These are phyloP conservation scores for Zosterops pallidus DNA, from an alignment of 2,113 vertebrate species.

Conservation along the genomic window DNA sequence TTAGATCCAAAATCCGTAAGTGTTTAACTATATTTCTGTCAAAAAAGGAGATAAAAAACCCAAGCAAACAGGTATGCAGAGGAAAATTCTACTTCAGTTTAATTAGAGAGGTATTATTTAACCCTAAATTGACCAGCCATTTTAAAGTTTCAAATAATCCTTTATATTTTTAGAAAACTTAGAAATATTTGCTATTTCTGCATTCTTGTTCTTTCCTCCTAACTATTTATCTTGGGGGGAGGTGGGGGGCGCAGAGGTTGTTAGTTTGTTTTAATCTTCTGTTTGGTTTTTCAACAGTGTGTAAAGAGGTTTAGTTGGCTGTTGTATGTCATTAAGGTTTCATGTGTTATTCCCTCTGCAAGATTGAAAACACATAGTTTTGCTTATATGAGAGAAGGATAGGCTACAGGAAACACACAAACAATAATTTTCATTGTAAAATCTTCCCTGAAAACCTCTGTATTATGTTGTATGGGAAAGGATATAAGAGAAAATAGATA, in stretches of 20 bases:
- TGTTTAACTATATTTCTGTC: not conserved
- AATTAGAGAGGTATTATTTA: not conserved
- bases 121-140: not conserved
- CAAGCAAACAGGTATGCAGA: accelerated
- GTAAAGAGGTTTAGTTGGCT: not conserved
- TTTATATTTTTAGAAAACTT: not conserved
- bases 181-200: not conserved
- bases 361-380: not conserved
- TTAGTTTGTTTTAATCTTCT: not conserved
- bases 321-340: not conserved
- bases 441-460: not conserved
- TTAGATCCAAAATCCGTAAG: not conserved
- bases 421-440: not conserved
- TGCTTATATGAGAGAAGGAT: not conserved
- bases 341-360: not conserved
- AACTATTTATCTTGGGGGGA: not conserved
- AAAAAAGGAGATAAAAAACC: not conserved
- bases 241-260: not conserved
- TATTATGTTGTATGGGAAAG: not conserved
- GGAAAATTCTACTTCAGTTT: not conserved
- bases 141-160: not conserved
- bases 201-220: not conserved
- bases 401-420: not conserved
- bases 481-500: not conserved
- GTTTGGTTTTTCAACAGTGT: not conserved